Percentiles rank a stretch among this genome's conserved stretches.
These are phyloP conservation scores for Acanthaster planci DNA, from an alignment of 35 echinoderm and acorn worm species.

Conservation along the genomic window DNA sequence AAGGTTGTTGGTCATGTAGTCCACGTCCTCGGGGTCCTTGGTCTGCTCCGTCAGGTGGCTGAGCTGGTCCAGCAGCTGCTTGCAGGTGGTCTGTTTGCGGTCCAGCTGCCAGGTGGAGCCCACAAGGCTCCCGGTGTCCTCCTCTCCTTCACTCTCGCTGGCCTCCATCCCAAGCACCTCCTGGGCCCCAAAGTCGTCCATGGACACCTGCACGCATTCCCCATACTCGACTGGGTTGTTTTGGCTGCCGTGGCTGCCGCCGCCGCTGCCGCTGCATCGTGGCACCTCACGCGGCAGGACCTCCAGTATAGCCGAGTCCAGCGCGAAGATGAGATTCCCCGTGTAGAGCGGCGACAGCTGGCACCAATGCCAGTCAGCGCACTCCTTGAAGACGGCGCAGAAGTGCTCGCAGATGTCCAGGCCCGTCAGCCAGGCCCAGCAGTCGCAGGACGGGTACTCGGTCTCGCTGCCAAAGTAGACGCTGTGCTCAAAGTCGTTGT, in stretches of 20 bases:
- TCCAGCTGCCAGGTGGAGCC: neutral
- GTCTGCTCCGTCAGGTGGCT: neutral
- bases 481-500: neutral
- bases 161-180: neutral
- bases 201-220: neutral
- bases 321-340: slow-evolving; percentile 10
- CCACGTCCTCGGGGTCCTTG: neutral
- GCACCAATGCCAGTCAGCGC: neutral
- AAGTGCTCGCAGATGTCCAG: slow-evolving; percentile 29
- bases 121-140: neutral
- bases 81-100: neutral
- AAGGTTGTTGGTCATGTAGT: neutral
- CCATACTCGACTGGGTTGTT: neutral
- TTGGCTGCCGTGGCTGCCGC: neutral
- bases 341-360: neutral
- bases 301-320: neutral
- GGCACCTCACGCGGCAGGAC: no score
- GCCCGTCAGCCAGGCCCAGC: neutral
- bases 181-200: neutral
- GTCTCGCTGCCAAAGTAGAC: neutral
- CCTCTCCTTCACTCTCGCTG: neutral
- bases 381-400: neutral
- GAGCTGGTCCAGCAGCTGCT: neutral
- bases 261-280: neutral
- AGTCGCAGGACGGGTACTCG: neutral